Conservation (phyloP, 2,113 vertebrate species). For the Cettia cetti region DNA sequence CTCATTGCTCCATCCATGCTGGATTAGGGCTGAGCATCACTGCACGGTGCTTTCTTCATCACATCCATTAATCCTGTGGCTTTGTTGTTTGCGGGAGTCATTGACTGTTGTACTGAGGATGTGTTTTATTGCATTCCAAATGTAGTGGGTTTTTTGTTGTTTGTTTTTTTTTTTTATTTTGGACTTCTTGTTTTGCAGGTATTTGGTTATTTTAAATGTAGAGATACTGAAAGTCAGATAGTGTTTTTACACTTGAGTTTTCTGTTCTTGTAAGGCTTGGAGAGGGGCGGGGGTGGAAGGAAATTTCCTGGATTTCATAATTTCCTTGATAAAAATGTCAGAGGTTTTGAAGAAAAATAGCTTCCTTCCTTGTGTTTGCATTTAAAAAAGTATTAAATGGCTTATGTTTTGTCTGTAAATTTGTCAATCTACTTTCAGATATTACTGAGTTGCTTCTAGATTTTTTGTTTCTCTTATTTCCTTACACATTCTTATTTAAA, state of each 20-base stretch:
- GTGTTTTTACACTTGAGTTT: not conserved
- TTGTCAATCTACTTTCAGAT: not conserved
- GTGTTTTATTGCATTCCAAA: not conserved
- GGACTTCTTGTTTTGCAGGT: not conserved
- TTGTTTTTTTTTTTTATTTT: not conserved
- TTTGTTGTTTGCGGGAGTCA: not conserved
- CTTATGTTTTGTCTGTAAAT: not conserved
- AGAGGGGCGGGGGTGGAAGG: not conserved
- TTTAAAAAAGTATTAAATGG: not conserved
- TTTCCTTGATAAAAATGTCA: not conserved
- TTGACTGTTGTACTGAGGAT: not conserved
- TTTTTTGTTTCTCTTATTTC: not conserved
- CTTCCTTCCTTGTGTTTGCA: not conserved
- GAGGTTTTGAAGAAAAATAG: not conserved
- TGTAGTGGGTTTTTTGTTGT: not conserved
- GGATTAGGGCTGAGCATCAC: not conserved
- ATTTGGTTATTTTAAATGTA: not conserved
- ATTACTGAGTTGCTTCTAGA: not conserved
- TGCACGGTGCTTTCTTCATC: constrained; percentile 28
- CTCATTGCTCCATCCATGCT: not conserved
- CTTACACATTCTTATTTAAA: not conserved
- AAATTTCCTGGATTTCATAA: not conserved
- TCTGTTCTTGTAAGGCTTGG: not conserved
- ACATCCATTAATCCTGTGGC: not conserved
- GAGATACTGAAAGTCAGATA: not conserved